Conservation (phyloP, 2,797 vertebrate genomes). For the Lacerta bilineata region DNA sequence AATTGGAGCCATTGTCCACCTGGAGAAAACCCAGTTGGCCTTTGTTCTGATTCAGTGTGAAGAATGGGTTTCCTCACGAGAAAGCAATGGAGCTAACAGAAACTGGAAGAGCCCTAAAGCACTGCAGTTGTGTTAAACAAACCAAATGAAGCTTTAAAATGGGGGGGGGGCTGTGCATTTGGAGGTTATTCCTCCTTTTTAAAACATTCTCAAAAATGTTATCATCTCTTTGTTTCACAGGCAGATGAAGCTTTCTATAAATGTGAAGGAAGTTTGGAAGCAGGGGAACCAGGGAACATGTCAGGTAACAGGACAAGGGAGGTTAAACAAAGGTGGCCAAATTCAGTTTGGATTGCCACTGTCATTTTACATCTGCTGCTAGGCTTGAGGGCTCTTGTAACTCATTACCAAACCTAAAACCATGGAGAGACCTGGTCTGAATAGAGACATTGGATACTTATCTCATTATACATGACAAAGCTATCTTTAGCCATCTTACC, state of each 20-base stretch:
- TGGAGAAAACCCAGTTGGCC: no score
- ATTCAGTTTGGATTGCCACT: slow-evolving; percentile 1
- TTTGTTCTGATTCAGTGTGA: no score
- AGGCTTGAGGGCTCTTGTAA: no score
- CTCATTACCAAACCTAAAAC: no score
- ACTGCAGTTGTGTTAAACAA: background rate
- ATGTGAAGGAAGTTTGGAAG: slow-evolving; percentile 32
- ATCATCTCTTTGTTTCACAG: slow-evolving; percentile 20
- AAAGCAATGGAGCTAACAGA: no score
- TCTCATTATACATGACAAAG: no score
- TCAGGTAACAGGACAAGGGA: slow-evolving; percentile 51
- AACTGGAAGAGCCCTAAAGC: background rate
- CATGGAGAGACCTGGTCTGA: no score
- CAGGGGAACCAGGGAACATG: background rate
- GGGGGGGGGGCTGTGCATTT: background rate
- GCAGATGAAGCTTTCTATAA: background rate
- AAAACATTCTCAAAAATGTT: background rate
- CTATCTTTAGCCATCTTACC: no score
- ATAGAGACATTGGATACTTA: no score
- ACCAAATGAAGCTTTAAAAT: background rate
- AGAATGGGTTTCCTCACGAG: no score
- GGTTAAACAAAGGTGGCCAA: background rate
- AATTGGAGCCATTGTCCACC: no score
- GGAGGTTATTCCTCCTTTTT: background rate
- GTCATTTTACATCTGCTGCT: background rate